Base-by-base conservation (phyloP, 2,888 invertebrate genomes). In the Trissolcus brochymenae region DNA sequence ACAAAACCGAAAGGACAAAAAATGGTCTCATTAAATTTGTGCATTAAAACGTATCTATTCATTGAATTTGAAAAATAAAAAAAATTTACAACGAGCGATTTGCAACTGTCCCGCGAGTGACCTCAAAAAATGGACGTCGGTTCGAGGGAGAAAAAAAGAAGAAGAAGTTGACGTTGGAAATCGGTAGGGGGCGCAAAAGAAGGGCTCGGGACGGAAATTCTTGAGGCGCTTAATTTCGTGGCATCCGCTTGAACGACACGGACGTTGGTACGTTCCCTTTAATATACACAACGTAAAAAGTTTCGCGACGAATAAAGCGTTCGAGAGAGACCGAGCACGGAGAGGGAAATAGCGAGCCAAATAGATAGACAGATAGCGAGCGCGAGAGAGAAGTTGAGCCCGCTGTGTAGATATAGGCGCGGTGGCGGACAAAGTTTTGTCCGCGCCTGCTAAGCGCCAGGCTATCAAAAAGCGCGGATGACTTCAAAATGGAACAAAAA, bases 281-380 rank as follows among this genome's bases (percentile, higher is more conserved):
- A 87, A 86, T 87, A 86, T 86, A 86, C 85, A 86, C 86, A 86
- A 84, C 86, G 84, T 86, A 87, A 87, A 86, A 86, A 87, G 86
- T 86, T 87, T 87, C 85, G 86, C 84, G 86, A 86, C 87, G 87
- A 87, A 86, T 87, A 87, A 76, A 79, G 79, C 79, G 79, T 70
- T 73, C 56, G 79, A 76, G 74, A 76, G 79, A 76, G 79, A 79
- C 19, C 61, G 60, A 19, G 54, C n/a, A 50, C 7, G 17, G 54
- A 55, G 68, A 62, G 35, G 53, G 70, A 62, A 40, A 49, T 56
- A 71, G 65, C 56, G 77, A 71, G 77, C 67, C 53, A 76, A 73
- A 78, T 56, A 67, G 68, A 78, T 74, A 70, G 78, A 65, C 72
- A 75, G 70, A 75, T 74, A 78, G 78, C 70, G 66, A 29, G 78